phyloP scores from a whole-genome alignment of 2,888 invertebrate species.

The Abscondita cerata region DNA sequence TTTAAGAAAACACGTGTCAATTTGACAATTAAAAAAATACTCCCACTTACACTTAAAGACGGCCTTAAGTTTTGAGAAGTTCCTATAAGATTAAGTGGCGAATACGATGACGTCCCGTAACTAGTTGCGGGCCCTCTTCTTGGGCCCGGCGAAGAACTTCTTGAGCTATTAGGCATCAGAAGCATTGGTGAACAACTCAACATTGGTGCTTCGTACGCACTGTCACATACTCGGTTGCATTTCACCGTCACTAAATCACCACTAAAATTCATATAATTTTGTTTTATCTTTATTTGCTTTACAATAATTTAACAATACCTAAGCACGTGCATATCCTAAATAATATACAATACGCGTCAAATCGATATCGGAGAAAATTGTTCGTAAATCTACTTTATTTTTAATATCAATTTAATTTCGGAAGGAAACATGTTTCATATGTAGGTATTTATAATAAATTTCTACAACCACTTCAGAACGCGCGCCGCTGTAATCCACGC shows the following conservation, averaged over 20 bases:
- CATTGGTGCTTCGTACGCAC: constrained; percentile 28
- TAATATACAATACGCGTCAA: neutral
- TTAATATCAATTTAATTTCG: constrained; percentile 23
- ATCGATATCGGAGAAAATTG: neutral
- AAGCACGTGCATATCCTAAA: constrained; percentile 1
- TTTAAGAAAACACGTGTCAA: neutral
- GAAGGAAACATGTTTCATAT: constrained; percentile 38
- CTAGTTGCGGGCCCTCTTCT: constrained; percentile 40
- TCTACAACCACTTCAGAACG: constrained; percentile 40
- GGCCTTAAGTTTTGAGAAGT: constrained; percentile 45
- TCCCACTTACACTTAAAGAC: constrained; percentile 46
- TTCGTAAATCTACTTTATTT: neutral
- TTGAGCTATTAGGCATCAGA: constrained; percentile 46
- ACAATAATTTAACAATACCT: neutral
- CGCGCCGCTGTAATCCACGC: constrained; percentile 46
- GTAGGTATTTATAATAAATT: constrained; percentile 44
- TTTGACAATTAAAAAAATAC: neutral
- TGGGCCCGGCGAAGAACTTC: constrained; percentile 40
- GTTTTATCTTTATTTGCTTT: neutral
- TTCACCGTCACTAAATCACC: constrained; percentile 30
- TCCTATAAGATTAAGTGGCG: constrained; percentile 39
- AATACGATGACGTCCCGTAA: constrained; percentile 26
- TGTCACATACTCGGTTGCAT: constrained; percentile 30
- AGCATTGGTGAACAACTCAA: constrained; percentile 40
- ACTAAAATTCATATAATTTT: constrained; percentile 11